phyloP scores from a whole-genome alignment of 2,888 invertebrate genomes.

The Apodemia hepburni region DNA sequence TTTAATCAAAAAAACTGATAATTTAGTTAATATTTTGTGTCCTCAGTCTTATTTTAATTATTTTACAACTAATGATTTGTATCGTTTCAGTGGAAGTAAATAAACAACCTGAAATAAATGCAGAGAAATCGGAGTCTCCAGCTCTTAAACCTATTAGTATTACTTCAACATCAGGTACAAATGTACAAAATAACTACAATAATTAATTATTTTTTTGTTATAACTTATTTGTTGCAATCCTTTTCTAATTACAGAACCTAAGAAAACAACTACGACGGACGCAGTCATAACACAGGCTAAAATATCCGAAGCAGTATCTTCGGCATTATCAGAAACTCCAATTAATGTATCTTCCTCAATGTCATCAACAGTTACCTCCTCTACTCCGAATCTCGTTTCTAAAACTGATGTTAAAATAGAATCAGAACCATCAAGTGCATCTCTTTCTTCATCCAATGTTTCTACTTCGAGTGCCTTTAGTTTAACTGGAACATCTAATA shows the following conservation, averaged over 20 bases:
- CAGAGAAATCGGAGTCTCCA: neutral
- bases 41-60: neutral
- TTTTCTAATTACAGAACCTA: neutral
- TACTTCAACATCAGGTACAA: neutral
- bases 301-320: neutral
- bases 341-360: neutral
- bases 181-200: neutral
- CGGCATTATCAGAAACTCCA: neutral
- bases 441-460: neutral
- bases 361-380: neutral
- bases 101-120: neutral
- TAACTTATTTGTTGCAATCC: neutral
- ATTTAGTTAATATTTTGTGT: neutral
- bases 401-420: neutral
- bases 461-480: slow-evolving; percentile 1
- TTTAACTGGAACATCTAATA: slow-evolving; percentile 5
- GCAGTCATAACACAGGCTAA: neutral
- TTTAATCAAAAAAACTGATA: no score
- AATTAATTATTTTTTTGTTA: neutral
- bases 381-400: neutral
- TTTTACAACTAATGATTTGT: neutral
- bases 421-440: neutral
- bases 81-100: neutral
- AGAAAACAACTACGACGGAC: neutral
- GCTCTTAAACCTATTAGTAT: neutral